These are phyloP conservation scores for Lagopus leucura DNA, from an alignment of 2,113 vertebrate species.

Conservation along the genomic window DNA sequence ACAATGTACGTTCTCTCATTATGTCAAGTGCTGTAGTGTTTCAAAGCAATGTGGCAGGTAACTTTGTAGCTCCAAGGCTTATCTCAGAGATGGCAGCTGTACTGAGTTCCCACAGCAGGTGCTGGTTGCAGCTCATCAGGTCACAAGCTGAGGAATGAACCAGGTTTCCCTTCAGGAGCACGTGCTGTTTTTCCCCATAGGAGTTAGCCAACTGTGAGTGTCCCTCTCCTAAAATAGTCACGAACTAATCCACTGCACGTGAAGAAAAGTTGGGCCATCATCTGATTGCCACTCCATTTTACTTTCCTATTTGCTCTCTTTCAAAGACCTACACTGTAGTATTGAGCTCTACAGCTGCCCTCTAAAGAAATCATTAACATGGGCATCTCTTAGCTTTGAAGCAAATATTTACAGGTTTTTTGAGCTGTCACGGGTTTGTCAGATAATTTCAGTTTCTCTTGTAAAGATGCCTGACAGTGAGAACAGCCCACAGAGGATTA, in stretches of 20 bases:
- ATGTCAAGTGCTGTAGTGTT: not conserved
- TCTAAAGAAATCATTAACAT: not conserved
- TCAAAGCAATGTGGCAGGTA: not conserved
- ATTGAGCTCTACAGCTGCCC: not conserved
- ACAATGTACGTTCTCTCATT: not conserved
- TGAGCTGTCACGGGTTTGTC: slow-evolving; percentile 56
- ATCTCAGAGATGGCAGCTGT: not conserved
- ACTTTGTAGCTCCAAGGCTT: not conserved
- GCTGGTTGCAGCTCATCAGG: not conserved
- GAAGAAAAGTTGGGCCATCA: not conserved
- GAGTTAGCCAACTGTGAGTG: not conserved
- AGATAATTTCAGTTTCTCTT: slow-evolving; percentile 25
- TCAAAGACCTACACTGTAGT: not conserved
- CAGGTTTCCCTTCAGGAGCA: not conserved
- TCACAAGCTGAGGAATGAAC: not conserved
- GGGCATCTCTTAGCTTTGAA: not conserved
- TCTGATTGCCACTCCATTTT: not conserved
- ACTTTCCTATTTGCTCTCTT: slow-evolving; percentile 2
- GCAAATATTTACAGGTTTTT: slow-evolving; percentile 14
- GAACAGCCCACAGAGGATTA: not conserved
- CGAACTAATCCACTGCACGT: slow-evolving; percentile 9
- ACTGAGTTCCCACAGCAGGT: not conserved
- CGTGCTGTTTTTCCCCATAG: not conserved
- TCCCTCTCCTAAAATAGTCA: not conserved
- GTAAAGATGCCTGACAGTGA: slow-evolving; percentile 46